Percentiles rank a stretch among this genome's conserved stretches.
Conservation (phyloP, 2,888 invertebrate species). For the Limnephilus marmoratus region DNA sequence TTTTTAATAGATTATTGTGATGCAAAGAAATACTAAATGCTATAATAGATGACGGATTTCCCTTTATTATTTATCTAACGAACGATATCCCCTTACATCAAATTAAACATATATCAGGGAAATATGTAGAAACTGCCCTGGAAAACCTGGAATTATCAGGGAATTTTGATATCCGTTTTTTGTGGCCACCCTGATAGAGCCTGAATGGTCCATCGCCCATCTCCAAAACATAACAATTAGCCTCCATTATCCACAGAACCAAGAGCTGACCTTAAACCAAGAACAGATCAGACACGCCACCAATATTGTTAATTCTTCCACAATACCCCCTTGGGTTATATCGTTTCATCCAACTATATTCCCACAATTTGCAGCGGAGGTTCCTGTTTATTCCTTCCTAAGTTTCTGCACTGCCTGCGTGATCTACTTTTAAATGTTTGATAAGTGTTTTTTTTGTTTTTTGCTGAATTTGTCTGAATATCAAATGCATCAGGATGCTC, state of each 20-base stretch:
- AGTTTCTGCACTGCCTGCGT: constrained; percentile 14
- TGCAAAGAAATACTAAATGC: too few relatives aligned
- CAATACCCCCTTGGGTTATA: neutral
- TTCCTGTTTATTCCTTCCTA: constrained; percentile 10
- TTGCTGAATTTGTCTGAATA: neutral
- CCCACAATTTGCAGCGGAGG: neutral
- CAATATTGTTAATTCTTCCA: neutral
- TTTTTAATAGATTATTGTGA: too few relatives aligned
- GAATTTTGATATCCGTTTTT: too few relatives aligned
- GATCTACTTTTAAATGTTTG: constrained; percentile 24
- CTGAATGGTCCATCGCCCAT: constrained; percentile 19
- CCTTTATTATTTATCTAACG: too few relatives aligned
- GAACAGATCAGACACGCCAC: constrained; percentile 24
- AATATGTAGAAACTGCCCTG: too few relatives aligned
- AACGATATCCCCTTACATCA: too few relatives aligned
- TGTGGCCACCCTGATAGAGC: too few relatives aligned
- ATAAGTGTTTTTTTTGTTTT: neutral
- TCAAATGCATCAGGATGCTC: neutral
- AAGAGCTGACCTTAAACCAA: neutral
- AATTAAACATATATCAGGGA: too few relatives aligned
- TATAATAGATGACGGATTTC: too few relatives aligned
- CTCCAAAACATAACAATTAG: constrained; percentile 39
- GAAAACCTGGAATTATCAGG: too few relatives aligned
- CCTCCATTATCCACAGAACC: neutral
- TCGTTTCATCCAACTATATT: neutral